These are phyloP conservation scores for Andrena cerasifolii DNA, from an alignment of 1,140 invertebrate genomes.

Conservation along the genomic window DNA sequence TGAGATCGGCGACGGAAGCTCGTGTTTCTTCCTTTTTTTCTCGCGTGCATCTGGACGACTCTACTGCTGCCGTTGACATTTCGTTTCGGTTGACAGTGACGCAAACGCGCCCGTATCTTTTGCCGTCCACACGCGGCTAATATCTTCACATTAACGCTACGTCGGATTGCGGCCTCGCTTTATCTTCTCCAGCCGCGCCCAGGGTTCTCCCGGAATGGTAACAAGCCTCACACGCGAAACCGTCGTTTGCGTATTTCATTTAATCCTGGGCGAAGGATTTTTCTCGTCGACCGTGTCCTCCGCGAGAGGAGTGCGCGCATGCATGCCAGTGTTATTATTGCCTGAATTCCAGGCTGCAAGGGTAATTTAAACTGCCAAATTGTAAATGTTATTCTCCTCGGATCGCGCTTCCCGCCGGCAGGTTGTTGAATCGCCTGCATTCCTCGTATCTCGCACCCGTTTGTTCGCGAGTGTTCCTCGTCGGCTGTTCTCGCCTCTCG, in stretches of 20 bases:
- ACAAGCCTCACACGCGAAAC: neutral
- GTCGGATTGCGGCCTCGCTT: conserved; percentile 5
- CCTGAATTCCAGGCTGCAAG: neutral
- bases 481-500: no score
- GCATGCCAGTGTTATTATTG: neutral
- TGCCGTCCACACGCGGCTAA: neutral
- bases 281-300: neutral
- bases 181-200: neutral
- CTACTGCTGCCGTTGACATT: neutral
- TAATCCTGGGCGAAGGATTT: neutral
- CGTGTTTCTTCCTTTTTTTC: no score
- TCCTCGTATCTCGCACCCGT: no score
- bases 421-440: neutral
- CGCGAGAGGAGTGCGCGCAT: no score
- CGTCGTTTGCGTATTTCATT: conserved; percentile 6
- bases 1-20: no score
- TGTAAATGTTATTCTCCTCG: neutral
- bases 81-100: neutral
- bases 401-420: neutral
- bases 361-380: neutral
- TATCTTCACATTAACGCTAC: conserved; percentile 16
- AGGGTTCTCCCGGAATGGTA: neutral
- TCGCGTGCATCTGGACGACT: neutral
- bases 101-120: neutral
- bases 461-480: no score